A percentile compares a stretch with the other conserved stretches of the same genome.
phyloP scores from a whole-genome alignment of 2,113 vertebrate genomes.

The Loxodonta africana region DNA sequence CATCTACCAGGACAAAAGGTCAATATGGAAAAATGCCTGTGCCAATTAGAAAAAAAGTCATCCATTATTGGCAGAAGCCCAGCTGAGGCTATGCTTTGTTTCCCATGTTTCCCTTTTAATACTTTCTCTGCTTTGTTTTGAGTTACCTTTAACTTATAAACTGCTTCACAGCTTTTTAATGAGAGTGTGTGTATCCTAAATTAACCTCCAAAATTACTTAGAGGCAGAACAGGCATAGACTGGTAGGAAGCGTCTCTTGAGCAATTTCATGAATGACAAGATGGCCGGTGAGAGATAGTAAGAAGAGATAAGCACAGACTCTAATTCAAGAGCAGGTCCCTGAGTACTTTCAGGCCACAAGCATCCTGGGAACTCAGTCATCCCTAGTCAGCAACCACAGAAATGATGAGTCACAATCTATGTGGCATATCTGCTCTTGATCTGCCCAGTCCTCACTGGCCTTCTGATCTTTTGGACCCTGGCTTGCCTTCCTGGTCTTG shows the following conservation, averaged over 20 bases:
- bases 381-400: neutral
- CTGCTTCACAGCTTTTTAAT: neutral
- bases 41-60: neutral
- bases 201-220: conserved; percentile 4
- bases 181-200: neutral
- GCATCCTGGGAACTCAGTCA: neutral
- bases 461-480: neutral
- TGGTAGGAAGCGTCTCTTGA: neutral
- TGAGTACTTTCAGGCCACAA: neutral
- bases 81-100: neutral
- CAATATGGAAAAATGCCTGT: neutral
- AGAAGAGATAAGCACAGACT: neutral
- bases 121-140: neutral
- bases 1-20: neutral
- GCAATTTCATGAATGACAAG: conserved; percentile 50
- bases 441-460: neutral
- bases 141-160: conserved; percentile 29
- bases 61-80: neutral
- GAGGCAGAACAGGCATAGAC: conserved; percentile 50
- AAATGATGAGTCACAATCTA: rapidly evolving
- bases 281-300: neutral
- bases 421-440: neutral
- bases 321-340: neutral
- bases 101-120: neutral
- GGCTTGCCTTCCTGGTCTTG: neutral